phyloP scores from a whole-genome alignment of 1,140 invertebrate species.

The Drosophila ironensis region DNA sequence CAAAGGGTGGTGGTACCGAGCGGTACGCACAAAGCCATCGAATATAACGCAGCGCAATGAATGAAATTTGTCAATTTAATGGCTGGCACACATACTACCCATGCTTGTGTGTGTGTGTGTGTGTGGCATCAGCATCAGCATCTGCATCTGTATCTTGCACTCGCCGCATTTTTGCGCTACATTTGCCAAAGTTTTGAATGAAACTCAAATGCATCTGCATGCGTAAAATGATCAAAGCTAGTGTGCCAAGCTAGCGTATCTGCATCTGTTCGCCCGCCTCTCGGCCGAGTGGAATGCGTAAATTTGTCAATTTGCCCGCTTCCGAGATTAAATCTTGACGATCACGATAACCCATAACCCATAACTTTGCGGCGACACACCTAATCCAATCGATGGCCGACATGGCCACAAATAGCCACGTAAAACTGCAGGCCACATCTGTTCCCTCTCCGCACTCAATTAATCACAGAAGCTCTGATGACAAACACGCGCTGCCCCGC shows the following conservation, averaged over 20 bases:
- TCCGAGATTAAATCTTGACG: slow-evolving; percentile 5
- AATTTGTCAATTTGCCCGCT: slow-evolving; percentile 39
- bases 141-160: background rate
- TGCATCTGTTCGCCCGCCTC: slow-evolving; percentile 31
- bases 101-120: slow-evolving; percentile 8
- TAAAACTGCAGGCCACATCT: slow-evolving; percentile 32
- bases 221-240: slow-evolving; percentile 75
- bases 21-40: slow-evolving; percentile 48
- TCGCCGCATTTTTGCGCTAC: slow-evolving; percentile 32
- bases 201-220: slow-evolving; percentile 48
- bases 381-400: too few relatives aligned
- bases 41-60: slow-evolving; percentile 56
- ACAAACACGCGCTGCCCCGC: slow-evolving; percentile 50
- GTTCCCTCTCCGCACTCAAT: slow-evolving; percentile 44
- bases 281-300: slow-evolving; percentile 19
- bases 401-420: slow-evolving; percentile 10
- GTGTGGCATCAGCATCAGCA: background rate
- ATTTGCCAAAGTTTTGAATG: slow-evolving; percentile 48
- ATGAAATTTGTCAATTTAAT: slow-evolving; percentile 79
- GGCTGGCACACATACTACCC: slow-evolving; percentile 32
- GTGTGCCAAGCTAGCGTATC: slow-evolving; percentile 29
- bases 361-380: too few relatives aligned
- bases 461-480: slow-evolving; percentile 51
- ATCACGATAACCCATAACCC: background rate
- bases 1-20: slow-evolving; percentile 7